Conservation (phyloP, 2,888 invertebrate genomes). For the Cheilosia impressa region DNA sequence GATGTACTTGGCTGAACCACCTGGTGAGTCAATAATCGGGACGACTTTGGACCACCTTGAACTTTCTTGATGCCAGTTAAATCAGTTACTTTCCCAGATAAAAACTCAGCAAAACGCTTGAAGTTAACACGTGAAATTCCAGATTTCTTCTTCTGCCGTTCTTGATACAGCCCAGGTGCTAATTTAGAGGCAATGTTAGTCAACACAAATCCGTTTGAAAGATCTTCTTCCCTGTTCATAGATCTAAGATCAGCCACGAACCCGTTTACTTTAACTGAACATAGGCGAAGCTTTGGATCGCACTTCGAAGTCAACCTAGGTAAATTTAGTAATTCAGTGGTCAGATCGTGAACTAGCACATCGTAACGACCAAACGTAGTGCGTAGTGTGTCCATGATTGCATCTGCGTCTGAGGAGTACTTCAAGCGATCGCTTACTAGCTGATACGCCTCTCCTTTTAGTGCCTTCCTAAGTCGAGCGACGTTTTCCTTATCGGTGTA, state of each 20-base stretch:
- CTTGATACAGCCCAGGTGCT: not conserved
- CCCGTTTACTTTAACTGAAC: conserved; percentile 7
- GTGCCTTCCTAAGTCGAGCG: not conserved
- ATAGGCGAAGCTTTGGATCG: conserved; percentile 11
- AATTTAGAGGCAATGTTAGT: not conserved
- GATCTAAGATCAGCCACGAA: conserved; percentile 8
- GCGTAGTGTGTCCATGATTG: not conserved
- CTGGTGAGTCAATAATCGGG: not conserved
- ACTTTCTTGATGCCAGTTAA: not conserved
- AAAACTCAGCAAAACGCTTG: not conserved
- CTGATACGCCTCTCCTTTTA: conserved; percentile 17
- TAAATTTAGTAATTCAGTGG: not conserved
- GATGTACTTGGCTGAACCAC: not conserved
- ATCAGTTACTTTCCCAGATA: not conserved
- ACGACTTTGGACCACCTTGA: not conserved
- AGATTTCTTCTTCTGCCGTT: not conserved
- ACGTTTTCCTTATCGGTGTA: too few relatives aligned
- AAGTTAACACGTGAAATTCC: too few relatives aligned
- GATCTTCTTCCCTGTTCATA: conserved; percentile 12
- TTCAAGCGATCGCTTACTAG: conserved; percentile 6
- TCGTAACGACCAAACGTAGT: conserved; percentile 8
- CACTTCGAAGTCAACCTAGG: conserved; percentile 4
- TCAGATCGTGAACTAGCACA: conserved; percentile 25
- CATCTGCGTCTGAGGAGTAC: conserved; percentile 15
- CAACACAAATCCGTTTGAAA: not conserved